Conservation (phyloP, 2,888 invertebrate genomes). For the Latrodectus elegans region DNA sequence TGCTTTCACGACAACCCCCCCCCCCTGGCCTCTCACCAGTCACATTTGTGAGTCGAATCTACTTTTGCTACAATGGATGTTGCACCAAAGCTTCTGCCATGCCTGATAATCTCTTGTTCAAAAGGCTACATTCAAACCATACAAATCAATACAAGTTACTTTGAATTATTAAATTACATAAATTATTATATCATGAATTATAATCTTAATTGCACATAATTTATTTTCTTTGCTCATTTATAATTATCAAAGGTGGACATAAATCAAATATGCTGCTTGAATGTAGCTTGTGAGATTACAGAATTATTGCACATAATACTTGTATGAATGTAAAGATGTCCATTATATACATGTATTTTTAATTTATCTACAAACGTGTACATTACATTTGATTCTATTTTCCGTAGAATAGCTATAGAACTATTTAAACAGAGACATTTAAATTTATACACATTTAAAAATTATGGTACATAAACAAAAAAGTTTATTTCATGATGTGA, state of each 20-base stretch:
- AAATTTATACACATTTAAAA: neutral
- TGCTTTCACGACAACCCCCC: too few relatives aligned
- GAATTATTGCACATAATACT: constrained; percentile 50
- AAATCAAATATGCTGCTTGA: constrained; percentile 2
- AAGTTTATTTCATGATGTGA: too few relatives aligned
- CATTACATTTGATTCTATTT: constrained; percentile 46
- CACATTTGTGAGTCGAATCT: constrained; percentile 33
- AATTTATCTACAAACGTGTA: constrained; percentile 41
- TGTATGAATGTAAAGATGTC: constrained; percentile 62
- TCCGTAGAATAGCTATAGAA: constrained; percentile 25
- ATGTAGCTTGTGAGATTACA: constrained; percentile 50
- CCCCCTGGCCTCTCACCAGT: neutral
- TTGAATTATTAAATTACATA: too few relatives aligned
- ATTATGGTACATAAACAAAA: too few relatives aligned
- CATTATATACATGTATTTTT: constrained; percentile 57
- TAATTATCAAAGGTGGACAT: too few relatives aligned
- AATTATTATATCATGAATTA: too few relatives aligned
- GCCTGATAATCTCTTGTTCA: constrained; percentile 26
- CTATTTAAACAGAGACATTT: constrained; percentile 17
- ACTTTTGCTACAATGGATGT: constrained; percentile 65
- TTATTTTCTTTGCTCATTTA: too few relatives aligned
- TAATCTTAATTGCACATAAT: too few relatives aligned
- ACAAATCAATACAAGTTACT: neutral
- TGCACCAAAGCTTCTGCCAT: constrained; percentile 63
- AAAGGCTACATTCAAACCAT: constrained; percentile 25